Evolutionary conservation across 2,888 invertebrate genomes (phyloP).

Genomic region (Blera fallax): DNA sequence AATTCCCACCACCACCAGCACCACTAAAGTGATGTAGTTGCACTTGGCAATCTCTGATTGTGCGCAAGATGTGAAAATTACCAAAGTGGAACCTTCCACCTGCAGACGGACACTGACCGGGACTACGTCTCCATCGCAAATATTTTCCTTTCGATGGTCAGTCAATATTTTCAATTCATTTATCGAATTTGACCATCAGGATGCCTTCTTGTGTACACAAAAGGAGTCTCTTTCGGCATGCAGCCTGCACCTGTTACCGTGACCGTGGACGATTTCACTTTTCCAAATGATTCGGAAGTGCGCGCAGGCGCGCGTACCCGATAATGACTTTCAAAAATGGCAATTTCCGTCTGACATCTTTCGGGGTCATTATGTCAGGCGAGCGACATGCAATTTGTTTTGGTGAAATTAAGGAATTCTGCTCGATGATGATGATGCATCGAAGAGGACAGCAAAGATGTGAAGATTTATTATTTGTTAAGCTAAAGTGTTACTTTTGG

Average conservation of each 20-base stretch:
- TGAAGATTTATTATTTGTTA: slow-evolving; percentile 40
- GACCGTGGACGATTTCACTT: slow-evolving; percentile 58
- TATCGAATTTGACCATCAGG: slow-evolving; percentile 66
- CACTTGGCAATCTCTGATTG: slow-evolving; percentile 3
- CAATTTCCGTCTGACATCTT: slow-evolving; percentile 34
- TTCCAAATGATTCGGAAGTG: slow-evolving; percentile 30
- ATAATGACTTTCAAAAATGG: slow-evolving; percentile 57
- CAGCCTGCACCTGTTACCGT: slow-evolving; percentile 48
- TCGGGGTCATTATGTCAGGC: slow-evolving; percentile 66
- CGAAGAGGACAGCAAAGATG: slow-evolving; percentile 30
- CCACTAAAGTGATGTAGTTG: not conserved
- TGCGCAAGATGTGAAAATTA: slow-evolving; percentile 15
- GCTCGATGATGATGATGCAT: not conserved
- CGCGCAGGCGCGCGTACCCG: slow-evolving; percentile 5
- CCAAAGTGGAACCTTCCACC: slow-evolving; percentile 6
- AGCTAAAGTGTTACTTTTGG: slow-evolving; percentile 12
- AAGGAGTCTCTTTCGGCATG: slow-evolving; percentile 5
- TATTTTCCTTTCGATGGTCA: not conserved
- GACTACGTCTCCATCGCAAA: not conserved
- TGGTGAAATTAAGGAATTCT: slow-evolving; percentile 27
- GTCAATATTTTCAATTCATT: slow-evolving; percentile 65
- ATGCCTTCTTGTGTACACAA: slow-evolving; percentile 50
- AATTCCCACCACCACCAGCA: slow-evolving; percentile 31
- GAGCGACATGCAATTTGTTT: slow-evolving; percentile 39
- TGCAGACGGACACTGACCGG: not conserved